phyloP scores from a whole-genome alignment of 2,888 invertebrate species.

The Agrochola macilenta region DNA sequence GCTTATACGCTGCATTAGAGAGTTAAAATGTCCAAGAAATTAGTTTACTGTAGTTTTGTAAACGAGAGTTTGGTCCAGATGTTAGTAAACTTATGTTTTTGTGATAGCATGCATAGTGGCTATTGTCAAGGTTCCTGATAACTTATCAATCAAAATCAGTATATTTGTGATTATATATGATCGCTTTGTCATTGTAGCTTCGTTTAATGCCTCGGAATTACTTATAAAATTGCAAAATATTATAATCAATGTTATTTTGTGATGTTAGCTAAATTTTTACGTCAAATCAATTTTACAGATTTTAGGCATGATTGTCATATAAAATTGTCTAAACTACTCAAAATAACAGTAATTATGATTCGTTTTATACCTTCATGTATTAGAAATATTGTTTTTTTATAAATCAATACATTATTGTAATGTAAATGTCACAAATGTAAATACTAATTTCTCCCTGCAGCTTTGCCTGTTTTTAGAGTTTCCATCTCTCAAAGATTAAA shows the following conservation, averaged over 20 bases:
- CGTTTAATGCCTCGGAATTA: constrained; percentile 2
- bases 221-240: neutral
- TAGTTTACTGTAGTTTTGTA: constrained; percentile 3
- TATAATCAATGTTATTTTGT: neutral
- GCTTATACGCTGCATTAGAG: neutral
- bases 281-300: neutral
- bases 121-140: constrained; percentile 64
- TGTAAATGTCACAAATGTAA: constrained; percentile 17
- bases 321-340: too few relatives aligned
- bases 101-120: constrained; percentile 19
- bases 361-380: too few relatives aligned
- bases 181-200: constrained; percentile 27
- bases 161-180: constrained; percentile 45
- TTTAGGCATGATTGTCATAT: too few relatives aligned
- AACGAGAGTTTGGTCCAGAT: constrained; percentile 41
- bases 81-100: constrained; percentile 56
- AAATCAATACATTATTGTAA: neutral
- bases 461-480: neutral
- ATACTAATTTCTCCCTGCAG: neutral
- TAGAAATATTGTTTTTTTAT: neutral
- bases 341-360: neutral
- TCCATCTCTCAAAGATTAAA: neutral
- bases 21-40: constrained; percentile 4
- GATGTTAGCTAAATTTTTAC: neutral
- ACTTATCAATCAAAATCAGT: constrained; percentile 60